Percentiles rank a stretch among this genome's conserved stretches.
Evolutionary conservation across 2,888 invertebrate species (phyloP).

Genomic region (Agrochola litura): DNA sequence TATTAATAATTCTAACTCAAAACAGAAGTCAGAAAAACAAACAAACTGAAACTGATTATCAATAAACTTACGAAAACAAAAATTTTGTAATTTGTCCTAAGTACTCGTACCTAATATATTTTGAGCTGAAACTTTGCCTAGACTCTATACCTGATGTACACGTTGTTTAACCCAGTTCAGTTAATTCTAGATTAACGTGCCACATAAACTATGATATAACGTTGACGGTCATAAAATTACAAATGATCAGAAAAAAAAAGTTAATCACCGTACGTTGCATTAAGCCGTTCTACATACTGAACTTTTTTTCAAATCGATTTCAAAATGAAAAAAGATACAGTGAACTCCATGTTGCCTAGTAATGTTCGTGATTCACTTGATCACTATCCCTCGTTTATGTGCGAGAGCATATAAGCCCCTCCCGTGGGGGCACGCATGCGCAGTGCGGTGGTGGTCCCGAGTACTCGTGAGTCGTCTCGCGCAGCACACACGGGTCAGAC

Average conservation of each 20-base stretch:
- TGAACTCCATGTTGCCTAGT: slow-evolving; percentile 24
- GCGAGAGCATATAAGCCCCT: slow-evolving; percentile 66
- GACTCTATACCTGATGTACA: background rate
- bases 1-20: no score
- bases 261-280: slow-evolving; percentile 4
- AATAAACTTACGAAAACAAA: no score
- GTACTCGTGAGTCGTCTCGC: slow-evolving; percentile 36
- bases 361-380: slow-evolving; percentile 45
- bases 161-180: background rate
- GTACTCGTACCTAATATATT: background rate
- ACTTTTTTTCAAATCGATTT: slow-evolving; percentile 32
- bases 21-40: no score
- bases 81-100: no score
- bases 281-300: slow-evolving; percentile 21
- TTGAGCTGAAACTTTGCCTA: slow-evolving; percentile 1
- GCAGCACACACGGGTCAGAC: slow-evolving; percentile 34
- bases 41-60: no score
- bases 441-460: slow-evolving; percentile 47
- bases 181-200: background rate
- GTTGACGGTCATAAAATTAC: background rate
- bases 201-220: slow-evolving; percentile 25
- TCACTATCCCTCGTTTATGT: slow-evolving; percentile 51
- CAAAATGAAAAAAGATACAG: slow-evolving; percentile 42
- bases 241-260: background rate
- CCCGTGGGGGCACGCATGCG: slow-evolving; percentile 29